phyloP scores from a whole-genome alignment of 2,113 vertebrate genomes.

The Scomber scombrus region DNA sequence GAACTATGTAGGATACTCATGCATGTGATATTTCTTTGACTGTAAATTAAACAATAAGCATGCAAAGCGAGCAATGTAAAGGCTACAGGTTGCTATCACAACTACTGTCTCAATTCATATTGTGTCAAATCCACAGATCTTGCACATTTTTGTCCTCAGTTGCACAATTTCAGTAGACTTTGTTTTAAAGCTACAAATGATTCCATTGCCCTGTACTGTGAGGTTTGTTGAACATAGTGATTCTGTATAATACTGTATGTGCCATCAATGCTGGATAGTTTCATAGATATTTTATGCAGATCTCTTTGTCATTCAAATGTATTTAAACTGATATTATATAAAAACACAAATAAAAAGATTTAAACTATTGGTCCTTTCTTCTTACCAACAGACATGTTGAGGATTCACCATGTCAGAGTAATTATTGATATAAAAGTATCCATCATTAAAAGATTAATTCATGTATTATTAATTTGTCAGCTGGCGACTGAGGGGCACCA shows the following conservation, averaged over 20 bases:
- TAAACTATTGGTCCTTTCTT: background rate
- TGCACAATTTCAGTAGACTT: constrained; percentile 21
- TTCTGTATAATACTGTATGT: constrained; percentile 1
- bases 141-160: constrained; percentile 1
- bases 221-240: constrained; percentile 2
- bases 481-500: background rate
- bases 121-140: background rate
- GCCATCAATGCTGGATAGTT: constrained; percentile 26
- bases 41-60: background rate
- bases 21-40: background rate
- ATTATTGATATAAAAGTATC: no score
- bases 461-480: background rate
- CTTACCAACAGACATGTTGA: background rate
- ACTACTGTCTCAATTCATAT: background rate
- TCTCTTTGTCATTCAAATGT: constrained; percentile 26
- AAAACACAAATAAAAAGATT: constrained; percentile 11
- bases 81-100: no score
- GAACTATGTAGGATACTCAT: constrained; percentile 9
- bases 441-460: background rate
- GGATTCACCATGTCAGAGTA: background rate
- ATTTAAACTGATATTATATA: constrained; percentile 39
- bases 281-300: background rate
- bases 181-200: constrained; percentile 14
- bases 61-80: no score
- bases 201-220: constrained; percentile 38